phyloP scores from a whole-genome alignment of 2,797 vertebrate genomes.

The Hozukius guyotensis region DNA sequence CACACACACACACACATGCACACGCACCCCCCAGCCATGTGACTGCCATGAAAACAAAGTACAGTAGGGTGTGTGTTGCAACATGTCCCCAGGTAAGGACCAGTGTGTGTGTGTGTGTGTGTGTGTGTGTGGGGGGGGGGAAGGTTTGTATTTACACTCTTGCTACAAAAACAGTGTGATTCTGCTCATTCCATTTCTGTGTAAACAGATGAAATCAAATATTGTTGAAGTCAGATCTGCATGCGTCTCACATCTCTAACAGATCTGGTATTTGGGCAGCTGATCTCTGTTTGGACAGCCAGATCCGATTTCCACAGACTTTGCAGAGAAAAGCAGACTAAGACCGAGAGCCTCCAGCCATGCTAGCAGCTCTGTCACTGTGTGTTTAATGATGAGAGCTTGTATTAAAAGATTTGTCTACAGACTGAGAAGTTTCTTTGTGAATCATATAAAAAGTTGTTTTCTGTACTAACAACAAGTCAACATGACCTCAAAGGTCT shows the following conservation, averaged over 20 bases:
- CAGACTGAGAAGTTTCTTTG: neutral
- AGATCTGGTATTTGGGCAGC: conserved; percentile 17
- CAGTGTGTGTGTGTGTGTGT: neutral
- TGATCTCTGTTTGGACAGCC: conserved; percentile 28
- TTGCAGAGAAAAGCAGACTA: conserved; percentile 6
- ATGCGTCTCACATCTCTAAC: conserved; percentile 3
- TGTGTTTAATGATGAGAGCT: neutral
- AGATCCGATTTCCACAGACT: neutral
- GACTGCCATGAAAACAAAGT: neutral
- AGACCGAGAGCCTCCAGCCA: neutral
- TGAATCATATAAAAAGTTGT: neutral
- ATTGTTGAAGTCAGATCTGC: conserved; percentile 7
- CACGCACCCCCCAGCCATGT: neutral
- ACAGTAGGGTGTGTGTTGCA: neutral
- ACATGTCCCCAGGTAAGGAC: neutral
- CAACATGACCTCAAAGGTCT: neutral
- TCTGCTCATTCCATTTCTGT: conserved; percentile 10
- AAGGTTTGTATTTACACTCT: neutral
- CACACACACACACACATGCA: neutral
- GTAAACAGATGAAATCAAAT: conserved; percentile 22
- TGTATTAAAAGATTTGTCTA: neutral
- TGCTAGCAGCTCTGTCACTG: neutral
- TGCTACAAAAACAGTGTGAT: neutral
- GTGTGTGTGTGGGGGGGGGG: neutral
- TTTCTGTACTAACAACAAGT: neutral